Evolutionary conservation across 2,113 vertebrate species (phyloP).

Genomic region (western clawed frog (Xenopus tropicalis)): DNA sequence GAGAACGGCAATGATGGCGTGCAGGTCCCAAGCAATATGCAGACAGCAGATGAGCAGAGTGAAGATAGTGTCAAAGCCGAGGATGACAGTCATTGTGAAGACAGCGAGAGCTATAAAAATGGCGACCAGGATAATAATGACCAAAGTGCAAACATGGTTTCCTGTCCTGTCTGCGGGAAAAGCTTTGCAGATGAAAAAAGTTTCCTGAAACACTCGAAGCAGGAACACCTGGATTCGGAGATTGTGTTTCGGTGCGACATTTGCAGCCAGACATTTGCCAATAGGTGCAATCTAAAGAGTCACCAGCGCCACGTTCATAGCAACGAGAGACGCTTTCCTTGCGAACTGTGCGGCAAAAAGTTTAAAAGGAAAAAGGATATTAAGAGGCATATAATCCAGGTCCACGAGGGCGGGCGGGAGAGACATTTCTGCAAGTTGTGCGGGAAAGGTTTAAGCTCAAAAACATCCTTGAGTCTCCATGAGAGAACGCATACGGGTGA

Average conservation of each 20-base stretch:
- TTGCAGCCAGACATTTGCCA: slow-evolving; percentile 89
- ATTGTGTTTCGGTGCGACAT: slow-evolving; percentile 80
- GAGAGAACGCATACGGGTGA: slow-evolving; percentile 88
- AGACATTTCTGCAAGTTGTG: slow-evolving; percentile 80
- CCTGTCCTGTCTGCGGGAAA: slow-evolving; percentile 67
- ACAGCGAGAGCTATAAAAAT: slow-evolving; percentile 25
- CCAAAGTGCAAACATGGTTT: slow-evolving; percentile 64
- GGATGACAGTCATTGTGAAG: slow-evolving; percentile 20
- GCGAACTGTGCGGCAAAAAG: slow-evolving; percentile 83
- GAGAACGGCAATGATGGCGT: slow-evolving; percentile 8
- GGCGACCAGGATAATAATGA: slow-evolving; percentile 53
- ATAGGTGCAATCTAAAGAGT: slow-evolving; percentile 92
- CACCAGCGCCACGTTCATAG: slow-evolving; percentile 93
- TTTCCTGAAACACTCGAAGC: slow-evolving; percentile 70
- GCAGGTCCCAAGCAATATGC: slow-evolving; percentile 5
- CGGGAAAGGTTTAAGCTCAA: slow-evolving; percentile 91
- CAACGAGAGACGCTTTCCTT: slow-evolving; percentile 83
- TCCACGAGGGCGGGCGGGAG: slow-evolving; percentile 84
- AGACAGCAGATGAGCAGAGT: slow-evolving; percentile 31
- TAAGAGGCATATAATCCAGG: slow-evolving; percentile 85
- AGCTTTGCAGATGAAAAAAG: slow-evolving; percentile 71
- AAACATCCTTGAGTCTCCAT: slow-evolving; percentile 82
- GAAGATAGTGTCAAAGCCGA: slow-evolving; percentile 20
- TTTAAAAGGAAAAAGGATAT: slow-evolving; percentile 98
- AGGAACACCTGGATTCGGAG: slow-evolving; percentile 74